A percentile compares a stretch with the other conserved stretches of the same genome.
Evolutionary conservation across 2,888 invertebrate genomes (phyloP).

Genomic region (Pollenia amentaria): DNA sequence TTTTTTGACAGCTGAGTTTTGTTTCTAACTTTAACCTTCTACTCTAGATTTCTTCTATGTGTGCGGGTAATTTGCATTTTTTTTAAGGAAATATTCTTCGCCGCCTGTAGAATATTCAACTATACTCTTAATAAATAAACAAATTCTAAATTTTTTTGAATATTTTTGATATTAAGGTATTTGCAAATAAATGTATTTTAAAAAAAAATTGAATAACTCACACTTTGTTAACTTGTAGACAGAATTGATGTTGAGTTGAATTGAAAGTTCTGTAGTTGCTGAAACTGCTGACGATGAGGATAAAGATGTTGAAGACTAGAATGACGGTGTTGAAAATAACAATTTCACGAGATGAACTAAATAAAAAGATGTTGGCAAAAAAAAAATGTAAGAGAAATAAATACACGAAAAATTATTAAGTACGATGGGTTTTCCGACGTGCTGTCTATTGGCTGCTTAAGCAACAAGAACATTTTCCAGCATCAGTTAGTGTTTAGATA

Average conservation of each 20-base stretch:
- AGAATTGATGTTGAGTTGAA: slow-evolving; percentile 17
- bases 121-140: background rate
- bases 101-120: no score
- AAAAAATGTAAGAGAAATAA: slow-evolving; percentile 53
- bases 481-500: slow-evolving; percentile 69
- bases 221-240: slow-evolving; percentile 7
- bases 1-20: no score
- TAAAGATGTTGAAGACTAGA: slow-evolving; percentile 45
- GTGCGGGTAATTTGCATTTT: no score
- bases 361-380: slow-evolving; percentile 59
- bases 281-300: slow-evolving; percentile 32
- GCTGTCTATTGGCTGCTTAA: slow-evolving; percentile 46
- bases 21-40: no score
- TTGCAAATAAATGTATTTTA: background rate
- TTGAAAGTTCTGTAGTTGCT: slow-evolving; percentile 32
- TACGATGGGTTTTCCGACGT: slow-evolving; percentile 58
- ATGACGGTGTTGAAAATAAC: slow-evolving; percentile 49
- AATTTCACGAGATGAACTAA: slow-evolving; percentile 44
- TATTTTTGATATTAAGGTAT: background rate
- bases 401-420: slow-evolving; percentile 61
- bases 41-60: no score
- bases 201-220: slow-evolving; percentile 28
- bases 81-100: no score
- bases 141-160: background rate
- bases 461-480: slow-evolving; percentile 63